Evolutionary conservation across 1,140 invertebrate genomes (phyloP).

Genomic region (Lerema accius): DNA sequence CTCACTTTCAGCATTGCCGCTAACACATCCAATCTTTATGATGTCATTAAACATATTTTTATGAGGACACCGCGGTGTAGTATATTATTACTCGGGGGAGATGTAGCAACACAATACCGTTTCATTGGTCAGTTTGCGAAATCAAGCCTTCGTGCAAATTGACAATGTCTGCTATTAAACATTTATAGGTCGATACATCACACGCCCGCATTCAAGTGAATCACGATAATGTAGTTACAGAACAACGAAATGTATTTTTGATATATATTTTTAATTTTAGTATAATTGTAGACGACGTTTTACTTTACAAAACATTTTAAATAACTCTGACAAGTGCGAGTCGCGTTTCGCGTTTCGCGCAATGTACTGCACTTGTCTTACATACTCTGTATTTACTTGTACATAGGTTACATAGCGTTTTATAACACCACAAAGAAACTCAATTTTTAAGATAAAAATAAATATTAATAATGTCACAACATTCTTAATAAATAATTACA

Average conservation of each 20-base stretch:
- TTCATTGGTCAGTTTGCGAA: slow-evolving; percentile 70
- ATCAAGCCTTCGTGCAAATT: slow-evolving; percentile 64
- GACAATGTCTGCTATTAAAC: slow-evolving; percentile 67
- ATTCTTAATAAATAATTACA: too few species aligned
- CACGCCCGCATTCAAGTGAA: slow-evolving; percentile 46
- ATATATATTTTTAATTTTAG: too few species aligned
- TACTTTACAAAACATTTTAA: too few species aligned
- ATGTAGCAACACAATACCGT: slow-evolving; percentile 53
- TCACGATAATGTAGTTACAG: slow-evolving; percentile 46
- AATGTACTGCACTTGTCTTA: too few species aligned
- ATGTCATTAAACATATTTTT: slow-evolving; percentile 81
- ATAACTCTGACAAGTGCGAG: too few species aligned
- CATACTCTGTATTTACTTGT: too few species aligned
- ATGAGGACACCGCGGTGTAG: slow-evolving; percentile 70
- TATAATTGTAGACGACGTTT: too few species aligned
- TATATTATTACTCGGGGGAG: slow-evolving; percentile 67
- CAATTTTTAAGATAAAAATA: too few species aligned
- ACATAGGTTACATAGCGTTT: too few species aligned
- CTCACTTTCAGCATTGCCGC: slow-evolving; percentile 62
- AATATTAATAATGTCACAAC: too few species aligned
- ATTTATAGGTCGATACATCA: slow-evolving; percentile 59
- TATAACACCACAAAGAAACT: too few species aligned
- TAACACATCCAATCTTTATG: slow-evolving; percentile 77
- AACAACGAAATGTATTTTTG: slow-evolving; percentile 50
- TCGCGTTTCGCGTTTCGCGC: too few species aligned